Conservation (phyloP, 1,140 invertebrate genomes). For the Orchestia grillus region DNA sequence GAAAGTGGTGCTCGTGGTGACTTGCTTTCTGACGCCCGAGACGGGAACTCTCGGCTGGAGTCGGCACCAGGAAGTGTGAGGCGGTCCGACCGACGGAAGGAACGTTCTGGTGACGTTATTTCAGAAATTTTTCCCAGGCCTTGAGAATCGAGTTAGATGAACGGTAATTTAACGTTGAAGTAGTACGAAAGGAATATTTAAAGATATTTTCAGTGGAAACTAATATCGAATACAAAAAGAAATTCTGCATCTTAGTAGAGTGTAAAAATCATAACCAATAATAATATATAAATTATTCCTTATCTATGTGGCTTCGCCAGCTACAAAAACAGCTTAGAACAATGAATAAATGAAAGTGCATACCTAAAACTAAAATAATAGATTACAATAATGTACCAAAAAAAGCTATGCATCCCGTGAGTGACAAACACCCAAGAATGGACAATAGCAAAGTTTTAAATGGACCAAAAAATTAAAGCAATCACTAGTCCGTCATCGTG, state of each 20-base stretch:
- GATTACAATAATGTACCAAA: too few species aligned
- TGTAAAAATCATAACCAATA: neutral
- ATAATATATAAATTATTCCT: neutral
- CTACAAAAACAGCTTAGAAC: neutral
- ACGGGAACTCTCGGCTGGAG: neutral
- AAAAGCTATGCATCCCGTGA: too few species aligned
- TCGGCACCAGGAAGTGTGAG: neutral
- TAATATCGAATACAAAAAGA: neutral
- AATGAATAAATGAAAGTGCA: neutral
- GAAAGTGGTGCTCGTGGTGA: neutral
- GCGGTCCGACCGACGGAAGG: neutral
- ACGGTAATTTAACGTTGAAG: neutral
- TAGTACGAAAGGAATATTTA: neutral
- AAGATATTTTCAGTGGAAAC: neutral
- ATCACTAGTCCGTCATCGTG: too few species aligned
- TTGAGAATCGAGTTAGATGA: neutral
- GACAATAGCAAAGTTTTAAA: too few species aligned
- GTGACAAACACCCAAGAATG: too few species aligned
- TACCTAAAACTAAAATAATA: too few species aligned
- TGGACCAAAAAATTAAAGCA: too few species aligned
- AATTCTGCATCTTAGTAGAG: neutral
- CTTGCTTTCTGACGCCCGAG: neutral
- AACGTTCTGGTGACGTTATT: neutral
- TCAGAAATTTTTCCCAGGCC: neutral
- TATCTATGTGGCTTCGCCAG: neutral